Base-by-base conservation (phyloP, 1,140 invertebrate genomes). In the Brachionus sp. region DNA sequence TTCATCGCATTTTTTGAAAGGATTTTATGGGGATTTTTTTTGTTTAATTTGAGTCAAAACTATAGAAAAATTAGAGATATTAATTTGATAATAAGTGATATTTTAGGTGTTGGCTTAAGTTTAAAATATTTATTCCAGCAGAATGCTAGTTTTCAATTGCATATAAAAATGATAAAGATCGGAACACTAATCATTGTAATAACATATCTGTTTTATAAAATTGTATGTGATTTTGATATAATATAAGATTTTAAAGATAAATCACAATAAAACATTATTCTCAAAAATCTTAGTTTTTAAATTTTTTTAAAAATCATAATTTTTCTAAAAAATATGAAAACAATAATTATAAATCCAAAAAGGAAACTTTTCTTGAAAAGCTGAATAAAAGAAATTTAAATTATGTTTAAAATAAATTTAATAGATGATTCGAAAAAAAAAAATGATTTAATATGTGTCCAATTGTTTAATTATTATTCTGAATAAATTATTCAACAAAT, bases 11-110 rank as follows among this genome's bases (percentile, higher is more conserved):
- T 78, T 78, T 10, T 19, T 10, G 77, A 78, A 78, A 78, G 53
- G 23, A 57, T 78, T n/a, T 64, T 78, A 64, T 78, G 77, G 77
- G 77, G 77, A 53, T 78, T 78, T 78, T 78, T 78, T 64, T n/a
- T 64, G 2, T 25, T 6, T 7, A 42, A 53, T 10, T n/a, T n/a
- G 50, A 29, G 6, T 7, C 13, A 39, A 35, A 64, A n/a, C 19
- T 33, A 25, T 12, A 78, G 46, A 50, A 78, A 64, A 64, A n/a
- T 78, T 6, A 78, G 77, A 13, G 77, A 78, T 13, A n/a, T 78
- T n/a, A 53, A 78, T 78, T 64, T 78, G 46, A 78, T 78, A 57
- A 64, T 42, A 35, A 19, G 46, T 23, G 77, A 78, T 12, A 13
- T 78, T 3, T 64, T 78, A n/a, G 77, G 77, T 19, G 7, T 50